Evolutionary conservation across 2,797 vertebrate species (phyloP), one percentile per base, ranked within the genome.

Genomic region (Eutrigla gurnardus): DNA sequence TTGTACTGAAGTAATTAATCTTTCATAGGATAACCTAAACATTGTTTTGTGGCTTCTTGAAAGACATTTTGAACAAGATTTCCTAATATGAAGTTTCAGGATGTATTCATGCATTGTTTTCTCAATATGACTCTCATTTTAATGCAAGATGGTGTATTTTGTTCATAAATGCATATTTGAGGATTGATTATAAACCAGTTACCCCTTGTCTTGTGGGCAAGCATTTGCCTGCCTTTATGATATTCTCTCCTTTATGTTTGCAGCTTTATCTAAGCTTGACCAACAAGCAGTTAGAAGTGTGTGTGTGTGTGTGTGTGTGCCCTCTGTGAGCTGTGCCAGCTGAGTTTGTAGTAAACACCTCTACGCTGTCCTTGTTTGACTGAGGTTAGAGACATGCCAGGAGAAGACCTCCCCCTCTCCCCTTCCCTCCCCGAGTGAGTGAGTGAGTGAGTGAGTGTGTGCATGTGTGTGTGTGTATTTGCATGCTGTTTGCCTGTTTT

Each of bases 311-410:
- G 25, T 25, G 1, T 25, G 70, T 49, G 49, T 59, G 46, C 32
- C 32, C 40, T 74, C 43, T 66, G 18, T 49, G 59, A 73, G 63
- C 62, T 55, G 66, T 79, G 80, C 83, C 90, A 87, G 75, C 75
- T 68, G 68, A 81, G 73, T 71, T 75, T 1, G 63, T 83, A 87
- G 87, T 86, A 88, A 91, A 88, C 84, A 89, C 78, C 43, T 52
- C 60, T 55, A 36, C 35, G 59, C 78, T 75, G 75, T 79, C 80
- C 60, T 73, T 70, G 78, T 91, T 86, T 88, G 85, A 86, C 82
- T 84, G 73, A 76, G 81, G 84, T 87, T 80, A 84, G 67, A 60
- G 61, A 65, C 58, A 75, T 76, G 85, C 83, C 88, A 86, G 57
- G 65, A 78, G 80, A 71, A 64, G 70, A 84, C 71, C 65, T 57